Base-by-base conservation (phyloP, 2,797 vertebrate species). In the Cheirogaleus major region DNA sequence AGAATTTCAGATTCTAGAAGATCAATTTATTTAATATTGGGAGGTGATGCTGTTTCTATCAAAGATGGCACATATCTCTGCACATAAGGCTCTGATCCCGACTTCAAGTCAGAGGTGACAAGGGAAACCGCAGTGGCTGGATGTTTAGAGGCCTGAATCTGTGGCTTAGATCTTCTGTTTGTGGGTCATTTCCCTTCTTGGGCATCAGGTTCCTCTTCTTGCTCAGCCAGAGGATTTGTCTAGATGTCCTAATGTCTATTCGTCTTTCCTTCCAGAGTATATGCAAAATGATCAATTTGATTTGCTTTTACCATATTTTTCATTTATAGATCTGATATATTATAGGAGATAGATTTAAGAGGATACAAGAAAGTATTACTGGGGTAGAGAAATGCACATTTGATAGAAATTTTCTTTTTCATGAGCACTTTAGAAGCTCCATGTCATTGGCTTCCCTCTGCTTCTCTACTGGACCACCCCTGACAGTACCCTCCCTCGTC, bases 371-470 rank as follows among this genome's bases (percentile, higher is more conserved):
- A 45, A 22, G 23, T 57, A 8, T n/a, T 43, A 22, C 35, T 25
- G 3, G 20, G 10, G 1, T 8, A 41, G 30, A 32, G 9, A 69
- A 70, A 72, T 30, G 1, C 12, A 38, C 1, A 2, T 55, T 65
- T 5, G 2, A 3, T 22, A 25, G 25, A 27, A 9, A 43, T 1
- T 41, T 48, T 30, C 48, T 84, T 52, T 30, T 13, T 45, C 8
- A 43, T 57, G 27, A 73, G 18, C n/a, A 27, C 14, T 32, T 8
- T 5, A 57, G 41, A 32, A 52, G 7, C 27, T 48, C 45, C 52
- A 5, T 27, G 14, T 41, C 41, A 30, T 3, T 35, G 35, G 1
- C 81, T 69, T 57, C 22, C 13, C 7, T 14, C 0, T 0, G 11
- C 38, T 32, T 69, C 61, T 90, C 43, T 67, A 14, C 13, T 23